Percentiles rank a stretch among this genome's conserved stretches.
Evolutionary conservation across 2,797 vertebrate genomes (phyloP).

Genomic region (Fringilla coelebs): DNA sequence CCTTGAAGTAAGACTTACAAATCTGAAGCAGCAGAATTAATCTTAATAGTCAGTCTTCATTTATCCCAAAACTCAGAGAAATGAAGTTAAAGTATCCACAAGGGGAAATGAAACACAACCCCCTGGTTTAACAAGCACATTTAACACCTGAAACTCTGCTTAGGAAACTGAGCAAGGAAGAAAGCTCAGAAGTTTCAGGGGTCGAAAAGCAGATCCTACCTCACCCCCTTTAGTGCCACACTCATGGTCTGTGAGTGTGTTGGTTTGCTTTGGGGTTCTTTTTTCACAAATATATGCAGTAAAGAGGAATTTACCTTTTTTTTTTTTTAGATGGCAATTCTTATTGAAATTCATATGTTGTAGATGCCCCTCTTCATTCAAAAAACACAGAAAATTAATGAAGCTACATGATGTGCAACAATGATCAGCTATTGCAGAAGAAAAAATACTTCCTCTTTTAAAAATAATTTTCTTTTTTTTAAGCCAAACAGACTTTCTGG

Average conservation of each 20-base stretch:
- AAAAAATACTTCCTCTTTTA: not conserved
- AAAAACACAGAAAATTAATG: not conserved
- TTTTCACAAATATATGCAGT: not conserved
- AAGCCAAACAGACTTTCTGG: not conserved
- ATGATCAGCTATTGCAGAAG: not conserved
- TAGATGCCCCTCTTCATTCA: not conserved
- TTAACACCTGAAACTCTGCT: not conserved
- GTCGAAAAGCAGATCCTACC: not conserved
- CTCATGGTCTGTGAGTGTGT: not conserved
- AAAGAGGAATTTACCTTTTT: not conserved
- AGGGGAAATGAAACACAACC: not conserved
- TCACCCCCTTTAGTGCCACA: not conserved
- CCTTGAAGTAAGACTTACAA: not conserved
- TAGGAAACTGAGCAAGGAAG: not conserved
- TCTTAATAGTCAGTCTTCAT: not conserved
- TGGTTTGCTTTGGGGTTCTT: not conserved
- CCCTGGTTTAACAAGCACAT: not conserved
- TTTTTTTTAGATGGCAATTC: not conserved
- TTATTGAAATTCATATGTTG: not conserved
- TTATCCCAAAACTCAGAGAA: not conserved
- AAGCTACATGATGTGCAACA: not conserved
- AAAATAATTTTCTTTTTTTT: not conserved
- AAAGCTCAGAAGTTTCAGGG: not conserved
- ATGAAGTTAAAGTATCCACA: accelerated
- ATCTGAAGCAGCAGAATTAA: not conserved